Evolutionary conservation across 2,797 vertebrate genomes (phyloP).

Genomic region (Chelonia mydas): DNA sequence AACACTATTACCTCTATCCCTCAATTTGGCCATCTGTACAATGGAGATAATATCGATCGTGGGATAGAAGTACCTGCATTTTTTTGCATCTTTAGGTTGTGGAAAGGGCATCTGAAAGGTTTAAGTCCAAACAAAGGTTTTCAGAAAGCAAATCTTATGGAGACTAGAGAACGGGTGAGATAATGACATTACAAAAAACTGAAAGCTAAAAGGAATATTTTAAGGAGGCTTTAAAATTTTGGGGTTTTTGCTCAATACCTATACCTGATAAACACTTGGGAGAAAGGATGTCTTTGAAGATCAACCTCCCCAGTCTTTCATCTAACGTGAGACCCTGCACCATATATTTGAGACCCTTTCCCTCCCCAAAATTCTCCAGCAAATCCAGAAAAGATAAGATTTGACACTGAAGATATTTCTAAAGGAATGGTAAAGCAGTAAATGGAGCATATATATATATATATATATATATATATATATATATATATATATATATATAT

Average conservation of each 20-base stretch:
- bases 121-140: background rate
- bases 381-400: background rate
- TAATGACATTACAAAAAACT: background rate
- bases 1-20: background rate
- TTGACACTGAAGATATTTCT: background rate
- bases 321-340: background rate
- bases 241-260: background rate
- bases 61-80: background rate
- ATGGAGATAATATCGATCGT: background rate
- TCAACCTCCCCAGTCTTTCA: background rate
- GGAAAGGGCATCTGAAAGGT: background rate
- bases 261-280: fast-evolving
- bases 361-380: background rate
- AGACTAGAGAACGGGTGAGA: background rate
- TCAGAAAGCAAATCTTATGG: background rate
- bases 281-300: background rate
- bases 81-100: background rate
- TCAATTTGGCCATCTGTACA: background rate
- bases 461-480: too few relatives aligned
- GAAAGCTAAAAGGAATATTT: background rate
- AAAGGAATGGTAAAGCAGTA: background rate
- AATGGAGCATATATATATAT: background rate
- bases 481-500: too few relatives aligned
- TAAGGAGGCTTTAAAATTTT: background rate
- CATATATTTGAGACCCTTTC: background rate